Percentiles rank a stretch among this genome's conserved stretches.
phyloP scores from a whole-genome alignment of 2,888 invertebrate species.

The Euproctis similis region DNA sequence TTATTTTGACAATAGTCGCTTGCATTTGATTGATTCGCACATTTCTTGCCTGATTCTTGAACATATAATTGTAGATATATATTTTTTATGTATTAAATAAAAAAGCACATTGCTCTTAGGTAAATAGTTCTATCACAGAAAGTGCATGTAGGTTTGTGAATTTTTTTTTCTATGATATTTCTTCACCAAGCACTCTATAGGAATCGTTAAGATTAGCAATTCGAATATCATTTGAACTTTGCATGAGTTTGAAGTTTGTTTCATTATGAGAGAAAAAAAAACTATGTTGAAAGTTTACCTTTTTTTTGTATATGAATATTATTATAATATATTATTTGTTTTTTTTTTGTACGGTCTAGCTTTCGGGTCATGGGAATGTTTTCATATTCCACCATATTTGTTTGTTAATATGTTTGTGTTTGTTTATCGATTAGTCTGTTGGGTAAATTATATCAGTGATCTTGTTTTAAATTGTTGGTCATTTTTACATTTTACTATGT shows the following conservation, averaged over 20 bases:
- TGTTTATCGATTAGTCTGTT: too few relatives aligned
- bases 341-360: constrained; percentile 37
- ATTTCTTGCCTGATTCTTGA: too few relatives aligned
- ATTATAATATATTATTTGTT: constrained; percentile 27
- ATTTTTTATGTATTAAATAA: constrained; percentile 13
- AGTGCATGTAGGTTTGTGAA: constrained; percentile 27
- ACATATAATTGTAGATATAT: too few relatives aligned
- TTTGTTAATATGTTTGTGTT: constrained; percentile 33
- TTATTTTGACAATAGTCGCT: too few relatives aligned
- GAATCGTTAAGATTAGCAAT: constrained; percentile 29
- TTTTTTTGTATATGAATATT: constrained; percentile 18
- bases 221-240: constrained; percentile 32
- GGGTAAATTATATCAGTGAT: too few relatives aligned
- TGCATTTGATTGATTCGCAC: too few relatives aligned
- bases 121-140: constrained; percentile 16
- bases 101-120: constrained; percentile 29
- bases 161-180: constrained; percentile 13
- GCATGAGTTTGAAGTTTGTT: constrained; percentile 47
- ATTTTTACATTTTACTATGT: too few relatives aligned
- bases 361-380: constrained; percentile 45
- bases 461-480: too few relatives aligned
- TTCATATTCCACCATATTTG: constrained; percentile 30
- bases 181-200: constrained; percentile 20
- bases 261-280: constrained; percentile 10
- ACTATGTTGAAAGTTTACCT: constrained; percentile 16